Base-by-base conservation (phyloP, 2,797 vertebrate species). In the Arvicola amphibius region DNA sequence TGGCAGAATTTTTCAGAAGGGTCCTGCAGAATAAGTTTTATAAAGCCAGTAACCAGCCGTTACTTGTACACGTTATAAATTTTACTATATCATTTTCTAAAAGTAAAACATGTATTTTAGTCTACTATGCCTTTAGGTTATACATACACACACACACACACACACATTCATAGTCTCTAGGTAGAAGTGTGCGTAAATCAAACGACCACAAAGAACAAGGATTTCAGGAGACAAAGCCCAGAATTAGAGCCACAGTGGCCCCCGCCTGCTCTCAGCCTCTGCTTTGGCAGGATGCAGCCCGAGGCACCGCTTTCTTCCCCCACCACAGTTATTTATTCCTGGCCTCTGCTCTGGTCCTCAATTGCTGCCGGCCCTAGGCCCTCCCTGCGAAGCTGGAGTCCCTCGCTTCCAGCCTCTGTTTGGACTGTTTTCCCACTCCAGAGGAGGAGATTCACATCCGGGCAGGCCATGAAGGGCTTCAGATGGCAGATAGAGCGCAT, bases 401-500 rank as follows among this genome's bases (percentile, higher is more conserved):
- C 53, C 34, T 48, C 29, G 67, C 80, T 78, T 51, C 34, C 69
- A 14, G 21, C 1, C 56, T 86, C 97, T 95, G 61, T 90, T 95
- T 81, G 7, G 6, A 56, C 1, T 0, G 78, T 74, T 94, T 90
- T 79, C 87, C 63, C 48, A 7, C 83, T 83, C 5, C 43, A 61
- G 46, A 34, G 29, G 91, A 95, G 78, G 69, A 27, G 83, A 95
- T 88, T 92, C 77, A n/a, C 97, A 79, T 90, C 71, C 80, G 37
- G 77, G 92, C 3, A 63, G 43, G 2, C 56, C 59, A 37, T 0
- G 63, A 92, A 97, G 89, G 86, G 34, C 96, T 98, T 91, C 93
- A 25, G 96, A 90, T 19, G 51, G 69, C 92, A 71, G 77, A 91
- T 88, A 97, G 96, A 40, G 90, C 63, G 0, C 0, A 9, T 40